phyloP scores from a whole-genome alignment of 1,140 invertebrate species.

The Bombus pascuorum region DNA sequence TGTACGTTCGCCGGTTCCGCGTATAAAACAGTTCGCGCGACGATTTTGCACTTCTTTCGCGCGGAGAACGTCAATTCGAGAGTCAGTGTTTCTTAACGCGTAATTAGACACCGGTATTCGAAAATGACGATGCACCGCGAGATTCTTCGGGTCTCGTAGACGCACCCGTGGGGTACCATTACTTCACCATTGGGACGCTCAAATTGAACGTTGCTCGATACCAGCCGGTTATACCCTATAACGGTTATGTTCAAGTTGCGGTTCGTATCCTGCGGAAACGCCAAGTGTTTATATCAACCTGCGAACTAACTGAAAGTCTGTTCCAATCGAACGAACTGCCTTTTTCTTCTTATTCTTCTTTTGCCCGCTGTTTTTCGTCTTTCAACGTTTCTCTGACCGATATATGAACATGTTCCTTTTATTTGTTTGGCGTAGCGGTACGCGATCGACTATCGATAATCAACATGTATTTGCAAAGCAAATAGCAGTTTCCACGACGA shows the following conservation, averaged over 20 bases:
- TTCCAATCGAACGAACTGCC: too few species aligned
- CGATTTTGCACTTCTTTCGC: slow-evolving; percentile 21
- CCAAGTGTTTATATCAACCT: slow-evolving; percentile 67
- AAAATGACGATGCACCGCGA: slow-evolving; percentile 54
- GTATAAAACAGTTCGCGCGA: neutral
- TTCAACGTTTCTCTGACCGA: neutral
- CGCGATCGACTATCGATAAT: slow-evolving; percentile 56
- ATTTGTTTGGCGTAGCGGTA: neutral
- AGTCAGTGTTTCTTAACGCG: slow-evolving; percentile 24
- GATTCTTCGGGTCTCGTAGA: slow-evolving; percentile 48
- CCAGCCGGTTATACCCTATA: slow-evolving; percentile 55
- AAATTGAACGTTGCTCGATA: slow-evolving; percentile 65
- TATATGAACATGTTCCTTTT: neutral
- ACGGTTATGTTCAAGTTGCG: slow-evolving; percentile 66
- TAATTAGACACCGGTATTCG: slow-evolving; percentile 70
- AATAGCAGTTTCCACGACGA: slow-evolving; percentile 60
- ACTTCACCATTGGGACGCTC: slow-evolving; percentile 53
- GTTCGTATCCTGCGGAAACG: slow-evolving; percentile 75
- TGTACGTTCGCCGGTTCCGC: neutral
- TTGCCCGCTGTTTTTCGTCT: slow-evolving; percentile 2
- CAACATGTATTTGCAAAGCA: slow-evolving; percentile 56
- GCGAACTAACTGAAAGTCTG: slow-evolving; percentile 22
- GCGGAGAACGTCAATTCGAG: slow-evolving; percentile 29
- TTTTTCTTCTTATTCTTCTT: neutral
- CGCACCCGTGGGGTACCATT: slow-evolving; percentile 62